Evolutionary conservation across 2,797 vertebrate genomes (phyloP).

Genomic region (Hoplostethus atlanticus): DNA sequence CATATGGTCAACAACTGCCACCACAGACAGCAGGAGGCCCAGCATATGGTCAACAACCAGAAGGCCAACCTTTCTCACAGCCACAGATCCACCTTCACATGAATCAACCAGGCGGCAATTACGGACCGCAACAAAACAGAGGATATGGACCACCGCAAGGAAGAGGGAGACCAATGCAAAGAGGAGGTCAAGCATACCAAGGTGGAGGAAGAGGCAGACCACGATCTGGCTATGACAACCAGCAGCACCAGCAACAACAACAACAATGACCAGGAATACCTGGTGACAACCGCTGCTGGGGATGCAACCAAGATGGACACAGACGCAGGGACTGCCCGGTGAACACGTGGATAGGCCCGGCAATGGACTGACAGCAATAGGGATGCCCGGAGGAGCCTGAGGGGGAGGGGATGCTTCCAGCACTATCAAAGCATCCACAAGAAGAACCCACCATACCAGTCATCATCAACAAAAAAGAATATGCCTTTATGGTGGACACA

Average conservation of each 20-base stretch:
- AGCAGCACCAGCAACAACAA: not conserved
- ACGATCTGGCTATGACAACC: not conserved
- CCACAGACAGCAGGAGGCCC: not conserved
- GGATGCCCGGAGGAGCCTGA: not conserved
- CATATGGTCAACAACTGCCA: not conserved
- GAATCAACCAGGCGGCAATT: not conserved
- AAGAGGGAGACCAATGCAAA: not conserved
- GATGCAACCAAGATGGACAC: not conserved
- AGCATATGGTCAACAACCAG: not conserved
- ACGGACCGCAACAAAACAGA: not conserved
- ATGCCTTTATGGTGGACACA: not conserved
- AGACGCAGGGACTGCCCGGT: not conserved
- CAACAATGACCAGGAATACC: no score
- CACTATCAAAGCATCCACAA: not conserved
- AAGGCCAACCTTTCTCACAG: not conserved
- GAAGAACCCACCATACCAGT: conserved; percentile 3
- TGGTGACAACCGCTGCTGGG: not conserved
- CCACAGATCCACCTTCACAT: not conserved
- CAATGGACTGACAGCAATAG: not conserved
- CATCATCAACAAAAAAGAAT: not conserved
- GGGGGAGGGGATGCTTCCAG: not conserved
- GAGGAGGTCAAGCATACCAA: not conserved
- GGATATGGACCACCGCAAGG: no score
- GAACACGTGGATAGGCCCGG: not conserved
- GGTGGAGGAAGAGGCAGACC: not conserved